Evolutionary conservation across 2,113 vertebrate species (phyloP).

Genomic region (Sylvicapra grimmia): DNA sequence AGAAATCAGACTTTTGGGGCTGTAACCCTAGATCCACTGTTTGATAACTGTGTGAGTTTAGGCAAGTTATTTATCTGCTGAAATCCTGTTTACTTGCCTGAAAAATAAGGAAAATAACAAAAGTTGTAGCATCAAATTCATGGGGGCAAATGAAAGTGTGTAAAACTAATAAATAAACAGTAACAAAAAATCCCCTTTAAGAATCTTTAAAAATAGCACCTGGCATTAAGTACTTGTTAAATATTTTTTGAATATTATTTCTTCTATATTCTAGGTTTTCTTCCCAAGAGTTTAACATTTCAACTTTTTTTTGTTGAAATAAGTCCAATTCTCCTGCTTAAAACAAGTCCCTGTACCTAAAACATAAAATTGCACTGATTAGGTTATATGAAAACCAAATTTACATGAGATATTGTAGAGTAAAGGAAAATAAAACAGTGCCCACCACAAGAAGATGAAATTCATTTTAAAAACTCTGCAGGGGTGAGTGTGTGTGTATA

Average conservation of each 20-base stretch:
- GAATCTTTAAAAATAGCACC: background rate
- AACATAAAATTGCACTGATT: background rate
- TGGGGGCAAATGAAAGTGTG: background rate
- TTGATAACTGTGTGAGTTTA: background rate
- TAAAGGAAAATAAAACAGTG: slow-evolving; percentile 20
- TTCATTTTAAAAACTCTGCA: background rate
- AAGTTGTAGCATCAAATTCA: background rate
- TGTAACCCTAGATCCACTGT: background rate
- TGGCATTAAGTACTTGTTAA: background rate
- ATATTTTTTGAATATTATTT: background rate
- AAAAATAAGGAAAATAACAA: background rate
- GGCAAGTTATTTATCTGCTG: background rate
- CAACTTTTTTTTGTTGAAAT: background rate
- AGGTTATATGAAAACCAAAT: slow-evolving; percentile 15
- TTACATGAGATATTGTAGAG: background rate
- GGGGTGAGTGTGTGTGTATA: background rate
- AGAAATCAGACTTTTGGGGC: background rate
- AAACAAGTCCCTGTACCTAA: background rate
- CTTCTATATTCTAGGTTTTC: background rate
- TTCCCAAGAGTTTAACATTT: background rate
- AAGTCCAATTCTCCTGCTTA: background rate
- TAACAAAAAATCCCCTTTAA: background rate
- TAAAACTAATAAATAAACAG: background rate
- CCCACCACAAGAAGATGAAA: background rate
- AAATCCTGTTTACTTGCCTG: background rate